Base-by-base conservation (phyloP, 1,140 invertebrate species). In the Coelopa frigida region DNA sequence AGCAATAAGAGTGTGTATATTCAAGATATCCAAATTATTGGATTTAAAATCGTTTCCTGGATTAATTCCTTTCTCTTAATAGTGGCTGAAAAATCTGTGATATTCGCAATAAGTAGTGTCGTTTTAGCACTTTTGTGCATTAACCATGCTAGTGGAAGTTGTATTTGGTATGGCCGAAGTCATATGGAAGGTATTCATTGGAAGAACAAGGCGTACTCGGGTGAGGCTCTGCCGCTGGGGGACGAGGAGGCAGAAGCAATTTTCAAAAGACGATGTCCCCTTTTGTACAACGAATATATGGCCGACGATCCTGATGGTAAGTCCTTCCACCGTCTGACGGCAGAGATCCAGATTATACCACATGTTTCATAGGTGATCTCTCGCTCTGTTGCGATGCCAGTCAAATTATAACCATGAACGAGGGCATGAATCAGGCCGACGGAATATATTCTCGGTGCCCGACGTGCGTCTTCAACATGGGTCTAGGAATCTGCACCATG, bases 121-220 rank as follows among this genome's bases (percentile, higher is more conserved):
- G 8, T 8, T 1, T 29, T 43, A 7, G 8, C 10, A 0, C n/a
- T 38, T 38, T 20, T 18, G 12, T 38, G 36, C 10, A 6, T 17
- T 38, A 5, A 17, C 36, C 4, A 15, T n/a, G 10, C 12, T 21
- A 37, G n/a, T n/a, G 50, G 24, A 15, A 36, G 31, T 29, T 82
- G 80, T 58, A 65, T 80, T 29, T 80, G 77, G 79, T 77, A 78
- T 49, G 78, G 73, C 3, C 56, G 73, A 14, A 80, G 77, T 49
- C 57, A 68, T 35, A 17, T 37, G 36, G 49, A 52, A 5, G 58
- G 49, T 11, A 27, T 4, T 17, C 53, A 60, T 33, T 59, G 54
- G 49, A 39, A 54, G 18, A 67, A 67, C 12, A 22, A 53, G 41
- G 51, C 50, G 1, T 53, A 56, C 12, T 8, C 42, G 10, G 33